Evolutionary conservation across 2,113 vertebrate species (phyloP).

Genomic region (Chloropsis cyanopogon): DNA sequence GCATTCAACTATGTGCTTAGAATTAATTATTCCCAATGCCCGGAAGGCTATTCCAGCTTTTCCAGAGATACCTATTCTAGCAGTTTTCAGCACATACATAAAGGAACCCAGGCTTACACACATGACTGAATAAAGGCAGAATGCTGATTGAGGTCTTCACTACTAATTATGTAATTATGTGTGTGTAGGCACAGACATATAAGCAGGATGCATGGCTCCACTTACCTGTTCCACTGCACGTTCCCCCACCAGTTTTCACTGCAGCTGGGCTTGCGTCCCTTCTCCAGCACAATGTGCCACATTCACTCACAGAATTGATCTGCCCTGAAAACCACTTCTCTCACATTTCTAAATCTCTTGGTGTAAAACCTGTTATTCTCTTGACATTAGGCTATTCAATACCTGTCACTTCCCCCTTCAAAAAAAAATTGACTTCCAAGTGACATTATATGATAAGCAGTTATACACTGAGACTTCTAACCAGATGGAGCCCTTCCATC

Average conservation of each 20-base stretch:
- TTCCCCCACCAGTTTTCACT: background rate
- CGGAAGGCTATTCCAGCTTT: background rate
- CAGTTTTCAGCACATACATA: background rate
- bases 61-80: background rate
- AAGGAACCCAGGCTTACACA: background rate
- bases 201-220: background rate
- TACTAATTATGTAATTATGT: background rate
- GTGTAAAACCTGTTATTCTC: constrained; percentile 63
- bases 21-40: background rate
- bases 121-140: background rate
- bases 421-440: constrained; percentile 60
- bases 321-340: constrained; percentile 55
- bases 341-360: constrained; percentile 62
- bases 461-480: constrained; percentile 59
- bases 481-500: constrained; percentile 68
- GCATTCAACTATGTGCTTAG: background rate
- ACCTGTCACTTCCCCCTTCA: constrained; percentile 52
- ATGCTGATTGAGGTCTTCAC: background rate
- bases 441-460: constrained; percentile 70
- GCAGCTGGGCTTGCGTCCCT: background rate
- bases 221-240: background rate
- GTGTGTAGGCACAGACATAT: background rate
- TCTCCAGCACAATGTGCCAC: background rate
- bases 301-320: constrained; percentile 28
- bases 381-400: constrained; percentile 63